Base-by-base conservation (phyloP, 2,888 invertebrate species). In the Sarcophaga carnaria region DNA sequence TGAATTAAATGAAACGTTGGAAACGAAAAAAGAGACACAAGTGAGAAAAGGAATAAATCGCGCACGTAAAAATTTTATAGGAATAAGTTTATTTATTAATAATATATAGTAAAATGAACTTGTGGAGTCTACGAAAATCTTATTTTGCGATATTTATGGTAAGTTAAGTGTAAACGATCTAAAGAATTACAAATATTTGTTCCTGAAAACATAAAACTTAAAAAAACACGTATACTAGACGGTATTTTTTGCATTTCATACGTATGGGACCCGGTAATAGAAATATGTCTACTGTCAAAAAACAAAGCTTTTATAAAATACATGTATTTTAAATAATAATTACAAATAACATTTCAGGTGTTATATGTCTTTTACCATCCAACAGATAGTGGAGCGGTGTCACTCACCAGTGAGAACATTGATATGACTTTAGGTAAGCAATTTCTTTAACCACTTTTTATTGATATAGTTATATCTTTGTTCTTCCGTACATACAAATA, bases 341-440 rank as follows among this genome's bases (percentile, higher is more conserved):
- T 54, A 14, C 12, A 14, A 54, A 54, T 54, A 14, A 17, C 54
- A 54, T 54, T 54, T 12, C 54, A 93, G 93, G 88, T 92, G 86
- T 90, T 93, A 72, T 92, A 92, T 88, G 89, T 92, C 86, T 96
- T 96, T 94, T 96, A 96, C 93, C 96, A 96, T 92, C 96, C 96
- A 89, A 96, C 96, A 88, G 95, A 96, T 94, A 96, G 96, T 93
- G 97, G 97, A 84, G 97, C 97, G 88, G 96, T 97, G 80, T 95
- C 97, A 92, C 95, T 98, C 92, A 97, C 96, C 88, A 95, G 96
- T 93, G 95, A 96, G 92, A 97, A 97, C 94, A 95, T 98, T 94
- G 97, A 97, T 94, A 96, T 96, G 95, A 96, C 96, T 89, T 94
- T 97, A 95, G 97, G 97, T 97, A 94, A 95, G 95, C 91, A 12